Evolutionary conservation across 2,797 vertebrate species (phyloP).

Genomic region (Phoxinus dragarum): DNA sequence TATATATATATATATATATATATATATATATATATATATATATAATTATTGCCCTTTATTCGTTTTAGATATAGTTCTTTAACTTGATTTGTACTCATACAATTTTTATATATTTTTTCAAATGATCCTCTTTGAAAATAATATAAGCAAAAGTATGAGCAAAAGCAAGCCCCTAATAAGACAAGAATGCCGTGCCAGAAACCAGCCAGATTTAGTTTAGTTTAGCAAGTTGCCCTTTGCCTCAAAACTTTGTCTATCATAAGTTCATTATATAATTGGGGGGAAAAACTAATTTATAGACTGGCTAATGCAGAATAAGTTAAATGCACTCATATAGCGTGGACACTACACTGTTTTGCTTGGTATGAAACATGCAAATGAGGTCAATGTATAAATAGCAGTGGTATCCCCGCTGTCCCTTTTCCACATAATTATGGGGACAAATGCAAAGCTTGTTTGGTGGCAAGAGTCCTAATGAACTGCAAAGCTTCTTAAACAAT

Average conservation of each 20-base stretch:
- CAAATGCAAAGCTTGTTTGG: conserved; percentile 28
- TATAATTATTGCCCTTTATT: no score
- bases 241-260: neutral
- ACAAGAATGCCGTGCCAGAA: neutral
- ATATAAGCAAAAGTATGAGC: neutral
- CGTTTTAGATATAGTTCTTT: no score
- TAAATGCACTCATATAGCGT: neutral
- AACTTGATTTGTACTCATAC: no score
- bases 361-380: conserved; percentile 31
- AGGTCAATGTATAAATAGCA: conserved; percentile 50
- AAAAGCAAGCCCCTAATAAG: neutral
- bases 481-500: conserved; percentile 41
- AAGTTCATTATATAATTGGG: neutral
- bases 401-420: conserved; percentile 9
- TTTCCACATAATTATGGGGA: conserved; percentile 34
- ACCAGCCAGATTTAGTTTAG: neutral
- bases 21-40: no score
- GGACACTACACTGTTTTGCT: conserved; percentile 2
- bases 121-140: no score
- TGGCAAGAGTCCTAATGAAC: conserved; percentile 44
- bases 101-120: no score
- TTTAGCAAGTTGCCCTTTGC: neutral
- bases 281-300: neutral
- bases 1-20: no score
- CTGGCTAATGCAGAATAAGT: neutral